phyloP scores from a whole-genome alignment of 2,113 vertebrate species.

The Artemisiospiza belli region DNA sequence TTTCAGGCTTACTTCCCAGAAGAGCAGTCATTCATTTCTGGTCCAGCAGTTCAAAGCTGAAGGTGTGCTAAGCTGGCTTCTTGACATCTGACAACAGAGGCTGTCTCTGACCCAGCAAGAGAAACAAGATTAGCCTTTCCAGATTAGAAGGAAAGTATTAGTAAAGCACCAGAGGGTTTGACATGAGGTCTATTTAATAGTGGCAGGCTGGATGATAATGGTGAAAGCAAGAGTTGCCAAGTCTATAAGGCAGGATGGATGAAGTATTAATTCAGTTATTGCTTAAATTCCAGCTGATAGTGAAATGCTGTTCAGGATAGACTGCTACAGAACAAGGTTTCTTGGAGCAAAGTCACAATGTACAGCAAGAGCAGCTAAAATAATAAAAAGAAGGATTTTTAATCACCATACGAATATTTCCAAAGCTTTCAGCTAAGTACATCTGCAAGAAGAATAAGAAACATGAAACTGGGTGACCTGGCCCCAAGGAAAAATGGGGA shows the following conservation, averaged over 20 bases:
- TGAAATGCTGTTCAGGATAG: constrained; percentile 29
- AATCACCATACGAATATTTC: background rate
- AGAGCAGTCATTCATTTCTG: background rate
- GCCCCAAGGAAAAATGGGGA: background rate
- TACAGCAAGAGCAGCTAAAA: constrained; percentile 15
- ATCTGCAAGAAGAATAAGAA: background rate
- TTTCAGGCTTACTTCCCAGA: background rate
- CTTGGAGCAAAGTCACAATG: constrained; percentile 6
- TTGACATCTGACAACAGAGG: constrained; percentile 24
- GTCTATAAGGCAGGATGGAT: constrained; percentile 13
- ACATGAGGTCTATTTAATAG: background rate
- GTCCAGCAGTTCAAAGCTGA: background rate
- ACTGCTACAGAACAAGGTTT: constrained; percentile 23
- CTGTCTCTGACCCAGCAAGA: background rate
- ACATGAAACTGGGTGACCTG: background rate
- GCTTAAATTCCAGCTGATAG: background rate
- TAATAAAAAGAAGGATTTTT: background rate
- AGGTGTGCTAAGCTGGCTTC: background rate
- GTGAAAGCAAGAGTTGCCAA: constrained; percentile 26
- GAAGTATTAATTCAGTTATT: constrained; percentile 23
- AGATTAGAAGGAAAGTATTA: constrained; percentile 34
- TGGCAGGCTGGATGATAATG: background rate
- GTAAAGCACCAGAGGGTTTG: constrained; percentile 3
- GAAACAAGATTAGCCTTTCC: constrained; percentile 35
- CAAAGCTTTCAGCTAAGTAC: background rate